Conservation (phyloP, 2,888 invertebrate species). For the Desoria tigrina region DNA sequence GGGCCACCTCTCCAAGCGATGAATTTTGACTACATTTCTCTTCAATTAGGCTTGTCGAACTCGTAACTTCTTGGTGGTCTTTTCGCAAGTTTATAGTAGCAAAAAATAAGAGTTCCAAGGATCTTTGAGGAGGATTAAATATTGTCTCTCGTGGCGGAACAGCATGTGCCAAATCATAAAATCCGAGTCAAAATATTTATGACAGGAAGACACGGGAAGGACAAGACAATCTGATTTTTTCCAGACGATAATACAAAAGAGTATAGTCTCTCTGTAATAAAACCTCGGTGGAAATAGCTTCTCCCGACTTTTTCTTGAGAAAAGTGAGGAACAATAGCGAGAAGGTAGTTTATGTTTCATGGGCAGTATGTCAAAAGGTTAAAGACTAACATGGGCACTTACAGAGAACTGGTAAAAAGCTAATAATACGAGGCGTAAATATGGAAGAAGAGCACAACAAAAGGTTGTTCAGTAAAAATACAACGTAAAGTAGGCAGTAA, state of each 20-base stretch:
- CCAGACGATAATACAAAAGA: background rate
- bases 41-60: background rate
- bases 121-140: background rate
- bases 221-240: conserved; percentile 14
- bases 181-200: conserved; percentile 23
- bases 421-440: background rate
- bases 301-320: background rate
- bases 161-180: conserved; percentile 26
- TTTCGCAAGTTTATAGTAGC: conserved; percentile 14
- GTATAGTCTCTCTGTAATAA: background rate
- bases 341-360: background rate
- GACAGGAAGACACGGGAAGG: conserved; percentile 13
- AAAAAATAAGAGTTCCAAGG: background rate
- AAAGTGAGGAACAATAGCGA: conserved; percentile 1
- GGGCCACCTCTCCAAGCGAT: background rate
- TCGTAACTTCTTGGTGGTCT: conserved; percentile 21
- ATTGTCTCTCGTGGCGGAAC: conserved; percentile 11
- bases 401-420: background rate
- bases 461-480: conserved; percentile 8
- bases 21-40: background rate
- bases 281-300: background rate
- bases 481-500: conserved; percentile 11
- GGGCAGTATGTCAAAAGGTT: conserved; percentile 8
- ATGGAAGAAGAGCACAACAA: conserved; percentile 5
- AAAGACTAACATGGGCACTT: conserved; percentile 6